A percentile compares a stretch with the other conserved stretches of the same genome.
These are phyloP conservation scores for Orthosia incerta DNA, from an alignment of 2,888 invertebrate genomes.

Conservation along the genomic window DNA sequence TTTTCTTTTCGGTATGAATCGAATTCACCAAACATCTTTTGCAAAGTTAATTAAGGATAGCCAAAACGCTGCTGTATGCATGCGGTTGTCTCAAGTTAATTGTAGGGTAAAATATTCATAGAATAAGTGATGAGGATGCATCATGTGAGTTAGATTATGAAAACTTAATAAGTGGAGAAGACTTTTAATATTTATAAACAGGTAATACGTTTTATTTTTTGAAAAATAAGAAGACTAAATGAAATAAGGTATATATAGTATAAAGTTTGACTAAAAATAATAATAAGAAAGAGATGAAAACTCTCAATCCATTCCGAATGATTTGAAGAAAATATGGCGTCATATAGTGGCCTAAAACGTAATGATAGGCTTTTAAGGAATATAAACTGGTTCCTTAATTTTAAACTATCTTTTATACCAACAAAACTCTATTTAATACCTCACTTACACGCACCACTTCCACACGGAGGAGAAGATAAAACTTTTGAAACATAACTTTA, in stretches of 20 bases:
- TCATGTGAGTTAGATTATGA: slow-evolving; percentile 1
- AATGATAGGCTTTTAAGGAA: background rate
- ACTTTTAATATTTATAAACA: no score
- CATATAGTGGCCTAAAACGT: background rate
- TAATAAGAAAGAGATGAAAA: no score
- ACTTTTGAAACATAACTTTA: slow-evolving; percentile 36
- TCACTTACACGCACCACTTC: background rate
- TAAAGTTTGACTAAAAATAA: no score
- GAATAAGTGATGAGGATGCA: slow-evolving; percentile 63
- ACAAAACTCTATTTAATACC: slow-evolving; percentile 1
- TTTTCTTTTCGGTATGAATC: slow-evolving; percentile 13
- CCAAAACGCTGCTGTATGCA: background rate
- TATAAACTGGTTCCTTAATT: background rate
- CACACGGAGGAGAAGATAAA: background rate
- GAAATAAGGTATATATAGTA: no score
- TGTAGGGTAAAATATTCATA: slow-evolving; percentile 65
- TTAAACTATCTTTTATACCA: background rate
- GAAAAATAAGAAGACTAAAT: no score
- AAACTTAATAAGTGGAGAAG: no score
- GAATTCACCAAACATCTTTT: slow-evolving; percentile 26
- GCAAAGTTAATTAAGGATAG: slow-evolving; percentile 50
- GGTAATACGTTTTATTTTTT: no score
- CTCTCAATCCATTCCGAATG: background rate
- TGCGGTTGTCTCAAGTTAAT: slow-evolving; percentile 32
- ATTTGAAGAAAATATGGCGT: background rate